Conservation (phyloP, 2,113 vertebrate genomes). For the Ramphastos sulfuratus region DNA sequence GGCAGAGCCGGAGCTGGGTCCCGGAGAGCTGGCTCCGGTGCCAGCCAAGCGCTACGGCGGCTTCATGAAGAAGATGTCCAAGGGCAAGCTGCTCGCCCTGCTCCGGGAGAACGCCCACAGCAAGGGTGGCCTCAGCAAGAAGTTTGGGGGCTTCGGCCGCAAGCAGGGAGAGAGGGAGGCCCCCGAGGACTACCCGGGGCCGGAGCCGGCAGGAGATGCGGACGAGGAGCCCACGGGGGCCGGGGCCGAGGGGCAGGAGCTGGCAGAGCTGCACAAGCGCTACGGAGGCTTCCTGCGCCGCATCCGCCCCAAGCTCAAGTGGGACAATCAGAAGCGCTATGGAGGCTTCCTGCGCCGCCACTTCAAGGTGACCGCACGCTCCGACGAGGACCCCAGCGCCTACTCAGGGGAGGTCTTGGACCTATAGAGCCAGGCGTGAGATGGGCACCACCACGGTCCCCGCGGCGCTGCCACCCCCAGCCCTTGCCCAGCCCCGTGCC, state of each 20-base stretch:
- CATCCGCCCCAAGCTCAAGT: conserved; percentile 92
- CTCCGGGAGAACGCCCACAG: conserved; percentile 74
- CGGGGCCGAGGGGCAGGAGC: conserved; percentile 41
- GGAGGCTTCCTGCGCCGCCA: conserved; percentile 92
- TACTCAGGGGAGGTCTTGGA: conserved; percentile 77
- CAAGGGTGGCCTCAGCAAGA: conserved; percentile 71
- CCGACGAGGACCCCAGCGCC: conserved; percentile 84
- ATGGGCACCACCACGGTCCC: background rate
- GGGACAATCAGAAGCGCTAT: conserved; percentile 95
- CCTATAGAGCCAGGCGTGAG: conserved; percentile 60
- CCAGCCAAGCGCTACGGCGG: conserved; percentile 79
- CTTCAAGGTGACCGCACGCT: conserved; percentile 90
- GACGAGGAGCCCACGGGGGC: conserved; percentile 25
- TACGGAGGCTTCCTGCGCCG: conserved; percentile 96
- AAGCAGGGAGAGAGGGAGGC: conserved; percentile 65
- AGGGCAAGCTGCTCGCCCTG: conserved; percentile 74
- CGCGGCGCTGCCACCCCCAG: background rate
- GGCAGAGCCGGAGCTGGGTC: conserved; percentile 22
- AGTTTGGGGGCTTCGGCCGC: conserved; percentile 70
- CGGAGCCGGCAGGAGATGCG: background rate
- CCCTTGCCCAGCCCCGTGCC: background rate
- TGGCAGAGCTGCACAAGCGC: conserved; percentile 90
- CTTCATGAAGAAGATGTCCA: conserved; percentile 85
- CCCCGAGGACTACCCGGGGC: conserved; percentile 48
- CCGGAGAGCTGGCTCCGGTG: conserved; percentile 18